Conservation (phyloP, 1,140 invertebrate species). For the Eulimnadia texana region DNA sequence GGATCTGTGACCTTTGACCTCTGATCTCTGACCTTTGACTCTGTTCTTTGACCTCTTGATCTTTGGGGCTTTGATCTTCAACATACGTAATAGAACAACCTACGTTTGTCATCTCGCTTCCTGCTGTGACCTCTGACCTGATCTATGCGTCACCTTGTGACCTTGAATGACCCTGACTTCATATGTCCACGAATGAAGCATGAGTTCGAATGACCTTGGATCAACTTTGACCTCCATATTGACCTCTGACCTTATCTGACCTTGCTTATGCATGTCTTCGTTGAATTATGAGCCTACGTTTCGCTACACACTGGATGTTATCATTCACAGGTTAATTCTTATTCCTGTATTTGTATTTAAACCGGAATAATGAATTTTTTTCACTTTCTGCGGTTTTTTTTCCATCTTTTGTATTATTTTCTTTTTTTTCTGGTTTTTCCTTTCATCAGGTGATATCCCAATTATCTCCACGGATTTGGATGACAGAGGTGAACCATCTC, state of each 20-base stretch:
- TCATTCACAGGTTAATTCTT: not conserved
- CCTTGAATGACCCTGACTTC: too few relatives aligned
- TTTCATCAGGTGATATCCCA: constrained; percentile 51
- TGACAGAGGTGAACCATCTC: constrained; percentile 35
- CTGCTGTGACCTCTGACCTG: too few relatives aligned
- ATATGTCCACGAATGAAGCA: too few relatives aligned
- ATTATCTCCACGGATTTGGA: constrained; percentile 45
- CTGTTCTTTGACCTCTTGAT: too few relatives aligned
- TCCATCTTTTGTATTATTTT: constrained; percentile 16
- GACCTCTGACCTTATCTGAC: not conserved
- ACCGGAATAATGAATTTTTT: too few relatives aligned
- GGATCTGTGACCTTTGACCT: constrained; percentile 23
- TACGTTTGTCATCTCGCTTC: too few relatives aligned
- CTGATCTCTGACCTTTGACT: too few relatives aligned
- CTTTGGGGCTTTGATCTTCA: too few relatives aligned
- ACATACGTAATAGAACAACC: too few relatives aligned
- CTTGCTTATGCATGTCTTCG: not conserved
- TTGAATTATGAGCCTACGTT: constrained; percentile 7
- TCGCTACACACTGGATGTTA: not conserved
- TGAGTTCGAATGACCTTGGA: too few relatives aligned
- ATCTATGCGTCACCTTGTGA: too few relatives aligned
- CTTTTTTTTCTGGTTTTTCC: not conserved
- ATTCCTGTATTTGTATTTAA: constrained; percentile 1
- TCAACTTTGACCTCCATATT: constrained; percentile 20
- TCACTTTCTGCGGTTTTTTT: constrained; percentile 25